Percentiles rank a stretch among this genome's conserved stretches.
These are phyloP conservation scores for Drosophila watanabei DNA, from an alignment of 1,140 invertebrate species.

Conservation along the genomic window DNA sequence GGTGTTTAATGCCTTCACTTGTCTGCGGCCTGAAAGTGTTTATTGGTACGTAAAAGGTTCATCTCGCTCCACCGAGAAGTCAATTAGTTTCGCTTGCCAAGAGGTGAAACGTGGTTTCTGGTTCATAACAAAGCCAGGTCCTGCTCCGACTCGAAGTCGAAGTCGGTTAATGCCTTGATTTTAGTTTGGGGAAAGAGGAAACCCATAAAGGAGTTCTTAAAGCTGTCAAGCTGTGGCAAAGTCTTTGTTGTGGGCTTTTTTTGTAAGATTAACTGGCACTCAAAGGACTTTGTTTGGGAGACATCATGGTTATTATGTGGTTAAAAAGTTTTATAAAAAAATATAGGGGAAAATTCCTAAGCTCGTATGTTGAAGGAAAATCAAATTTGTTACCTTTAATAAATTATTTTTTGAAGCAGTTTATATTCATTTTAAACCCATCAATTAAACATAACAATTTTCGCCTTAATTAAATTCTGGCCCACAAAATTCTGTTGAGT, in stretches of 20 bases:
- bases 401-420: neutral
- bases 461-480: constrained; percentile 13
- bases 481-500: constrained; percentile 34
- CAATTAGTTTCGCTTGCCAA: constrained; percentile 71
- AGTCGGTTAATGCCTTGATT: constrained; percentile 26
- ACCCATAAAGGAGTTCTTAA: constrained; percentile 5
- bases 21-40: constrained; percentile 64
- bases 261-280: neutral
- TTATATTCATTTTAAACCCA: neutral
- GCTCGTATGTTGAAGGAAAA: neutral
- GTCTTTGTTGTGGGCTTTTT: constrained; percentile 24
- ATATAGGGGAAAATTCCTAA: too few relatives aligned
- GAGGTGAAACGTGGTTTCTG: constrained; percentile 24
- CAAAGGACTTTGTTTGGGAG: constrained; percentile 1
- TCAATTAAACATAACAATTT: neutral
- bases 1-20: constrained; percentile 57
- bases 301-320: constrained; percentile 2
- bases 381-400: neutral
- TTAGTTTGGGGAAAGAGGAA: constrained; percentile 7
- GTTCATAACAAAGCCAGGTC: constrained; percentile 17
- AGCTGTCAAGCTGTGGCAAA: neutral
- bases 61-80: constrained; percentile 65
- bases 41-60: constrained; percentile 75
- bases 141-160: constrained; percentile 8
- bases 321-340: neutral